Percentiles rank a stretch among this genome's conserved stretches.
Conservation (phyloP, 2,888 invertebrate genomes). For the Nymphalis urticae region DNA sequence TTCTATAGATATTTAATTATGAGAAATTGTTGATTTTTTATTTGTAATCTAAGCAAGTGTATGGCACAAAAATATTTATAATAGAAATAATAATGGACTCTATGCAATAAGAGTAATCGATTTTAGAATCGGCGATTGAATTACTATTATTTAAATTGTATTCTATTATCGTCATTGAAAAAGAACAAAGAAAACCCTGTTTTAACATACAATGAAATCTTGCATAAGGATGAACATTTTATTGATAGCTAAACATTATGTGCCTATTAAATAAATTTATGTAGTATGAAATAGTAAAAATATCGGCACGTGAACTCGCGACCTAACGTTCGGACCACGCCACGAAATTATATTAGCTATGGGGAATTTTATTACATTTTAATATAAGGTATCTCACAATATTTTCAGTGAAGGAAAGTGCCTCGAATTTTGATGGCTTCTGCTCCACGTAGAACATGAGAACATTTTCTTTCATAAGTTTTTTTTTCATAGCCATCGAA, state of each 20-base stretch:
- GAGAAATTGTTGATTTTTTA: no score
- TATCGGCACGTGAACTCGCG: conserved; percentile 45
- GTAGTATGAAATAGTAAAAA: conserved; percentile 33
- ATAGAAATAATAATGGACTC: no score
- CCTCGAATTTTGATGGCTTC: conserved; percentile 58
- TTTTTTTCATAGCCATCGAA: conserved; percentile 44
- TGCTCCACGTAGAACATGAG: conserved; percentile 47
- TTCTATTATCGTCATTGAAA: no score
- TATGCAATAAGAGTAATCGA: no score
- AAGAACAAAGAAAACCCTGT: no score
- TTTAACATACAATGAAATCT: neutral
- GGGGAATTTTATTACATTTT: conserved; percentile 73
- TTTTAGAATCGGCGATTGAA: no score
- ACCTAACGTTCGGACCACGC: conserved; percentile 49
- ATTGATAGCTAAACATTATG: conserved; percentile 27
- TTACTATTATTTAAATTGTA: no score
- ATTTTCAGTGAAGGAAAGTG: conserved; percentile 55
- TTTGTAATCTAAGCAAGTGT: no score
- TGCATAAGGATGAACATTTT: neutral
- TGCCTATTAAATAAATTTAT: conserved; percentile 26
- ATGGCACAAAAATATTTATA: no score
- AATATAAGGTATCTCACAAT: conserved; percentile 70
- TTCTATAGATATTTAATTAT: no score
- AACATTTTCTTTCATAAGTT: conserved; percentile 54
- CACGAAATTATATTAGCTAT: conserved; percentile 66